A percentile compares a stretch with the other conserved stretches of the same genome.
Conservation (phyloP, 2,888 invertebrate species). For the Erebia palarica region DNA sequence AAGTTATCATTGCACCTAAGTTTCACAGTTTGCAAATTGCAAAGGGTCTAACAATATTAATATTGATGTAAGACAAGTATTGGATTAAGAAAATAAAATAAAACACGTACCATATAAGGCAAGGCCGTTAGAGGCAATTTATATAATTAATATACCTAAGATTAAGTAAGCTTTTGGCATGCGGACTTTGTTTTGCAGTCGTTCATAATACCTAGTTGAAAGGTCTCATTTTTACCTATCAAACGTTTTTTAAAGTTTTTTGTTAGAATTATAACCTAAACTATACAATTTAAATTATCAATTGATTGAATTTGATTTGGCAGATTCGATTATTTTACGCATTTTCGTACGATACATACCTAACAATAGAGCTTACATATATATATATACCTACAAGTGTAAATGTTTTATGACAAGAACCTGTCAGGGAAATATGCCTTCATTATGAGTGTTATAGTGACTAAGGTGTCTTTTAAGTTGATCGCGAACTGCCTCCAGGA, state of each 20-base stretch:
- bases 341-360: no score
- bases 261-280: no score
- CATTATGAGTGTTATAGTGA: no score
- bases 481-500: no score
- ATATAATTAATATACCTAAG: slow-evolving; percentile 28
- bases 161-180: slow-evolving; percentile 23
- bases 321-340: no score
- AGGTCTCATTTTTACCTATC: neutral
- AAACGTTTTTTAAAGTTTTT: neutral
- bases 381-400: no score
- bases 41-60: slow-evolving; percentile 1
- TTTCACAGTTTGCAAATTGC: neutral
- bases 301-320: no score
- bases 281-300: no score
- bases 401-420: no score
- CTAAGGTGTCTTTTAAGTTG: no score
- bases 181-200: slow-evolving; percentile 22
- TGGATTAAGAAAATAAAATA: slow-evolving; percentile 37
- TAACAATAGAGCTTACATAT: no score
- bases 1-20: neutral
- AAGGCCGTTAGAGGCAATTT: slow-evolving; percentile 41
- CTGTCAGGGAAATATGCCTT: no score
- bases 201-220: slow-evolving; percentile 2
- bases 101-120: slow-evolving; percentile 40
- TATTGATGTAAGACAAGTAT: slow-evolving; percentile 32